Conservation (phyloP, 2,888 invertebrate species). For the Phalangium opilio region DNA sequence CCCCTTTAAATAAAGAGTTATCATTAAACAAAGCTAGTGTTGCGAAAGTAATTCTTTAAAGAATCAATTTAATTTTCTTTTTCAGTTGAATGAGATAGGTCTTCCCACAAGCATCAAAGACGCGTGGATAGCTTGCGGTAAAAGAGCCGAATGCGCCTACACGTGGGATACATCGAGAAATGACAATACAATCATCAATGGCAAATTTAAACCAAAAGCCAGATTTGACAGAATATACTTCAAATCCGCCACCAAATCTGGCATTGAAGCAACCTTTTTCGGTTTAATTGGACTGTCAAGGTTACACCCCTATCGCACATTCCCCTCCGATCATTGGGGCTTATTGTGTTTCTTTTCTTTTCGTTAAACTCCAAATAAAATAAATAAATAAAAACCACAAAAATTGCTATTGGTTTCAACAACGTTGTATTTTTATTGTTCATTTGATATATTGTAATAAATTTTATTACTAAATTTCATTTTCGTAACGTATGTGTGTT, state of each 20-base stretch:
- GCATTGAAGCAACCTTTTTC: constrained; percentile 33
- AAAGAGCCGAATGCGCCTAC: constrained; percentile 36
- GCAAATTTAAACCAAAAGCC: constrained; percentile 26
- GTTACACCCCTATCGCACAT: constrained; percentile 34
- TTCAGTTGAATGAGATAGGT: constrained; percentile 18
- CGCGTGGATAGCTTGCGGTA: constrained; percentile 40
- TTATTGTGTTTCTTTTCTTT: constrained; percentile 8
- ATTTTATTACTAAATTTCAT: too few relatives aligned
- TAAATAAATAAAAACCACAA: too few relatives aligned
- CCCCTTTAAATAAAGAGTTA: too few relatives aligned
- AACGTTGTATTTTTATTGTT: too few relatives aligned
- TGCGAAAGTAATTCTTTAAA: too few relatives aligned
- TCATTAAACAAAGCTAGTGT: too few relatives aligned
- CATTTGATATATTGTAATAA: too few relatives aligned
- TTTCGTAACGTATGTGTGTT: too few relatives aligned
- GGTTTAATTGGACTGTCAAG: constrained; percentile 39
- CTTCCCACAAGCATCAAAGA: constrained; percentile 35
- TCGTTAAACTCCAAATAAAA: neutral
- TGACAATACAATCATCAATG: constrained; percentile 29
- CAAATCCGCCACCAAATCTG: constrained; percentile 26
- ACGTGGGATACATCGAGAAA: constrained; percentile 44
- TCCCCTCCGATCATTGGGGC: constrained; percentile 44
- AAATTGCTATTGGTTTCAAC: too few relatives aligned
- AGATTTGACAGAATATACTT: constrained; percentile 42
- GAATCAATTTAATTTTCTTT: neutral